Conservation (phyloP, 2,113 vertebrate species). For the Spermophilus dauricus region DNA sequence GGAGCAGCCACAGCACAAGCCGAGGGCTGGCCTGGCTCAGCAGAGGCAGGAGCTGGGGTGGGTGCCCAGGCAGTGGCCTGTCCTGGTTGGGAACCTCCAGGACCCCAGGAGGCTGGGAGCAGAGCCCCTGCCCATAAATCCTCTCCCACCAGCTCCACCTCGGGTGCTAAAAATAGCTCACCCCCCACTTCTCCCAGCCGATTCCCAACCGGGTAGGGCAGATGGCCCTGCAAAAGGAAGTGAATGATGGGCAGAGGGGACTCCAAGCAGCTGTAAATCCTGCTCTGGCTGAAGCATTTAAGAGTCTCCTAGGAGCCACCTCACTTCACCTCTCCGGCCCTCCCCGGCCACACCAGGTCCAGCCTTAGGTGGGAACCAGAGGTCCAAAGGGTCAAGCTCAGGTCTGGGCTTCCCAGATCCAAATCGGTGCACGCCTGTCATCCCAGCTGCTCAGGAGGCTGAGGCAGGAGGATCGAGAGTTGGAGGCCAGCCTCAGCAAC, state of each 20-base stretch:
- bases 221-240: neutral
- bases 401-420: neutral
- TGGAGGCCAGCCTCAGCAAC: neutral
- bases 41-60: neutral
- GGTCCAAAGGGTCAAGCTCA: neutral
- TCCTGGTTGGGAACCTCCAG: neutral
- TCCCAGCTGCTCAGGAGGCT: neutral
- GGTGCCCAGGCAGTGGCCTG: fast-evolving
- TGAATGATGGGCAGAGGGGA: neutral
- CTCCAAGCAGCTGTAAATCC: neutral
- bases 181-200: neutral
- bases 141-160: neutral
- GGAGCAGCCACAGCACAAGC: neutral
- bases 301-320: neutral
- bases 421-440: fast-evolving
- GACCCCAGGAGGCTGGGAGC: neutral
- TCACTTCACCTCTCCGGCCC: neutral
- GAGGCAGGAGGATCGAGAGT: neutral
- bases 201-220: no score
- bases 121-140: no score
- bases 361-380: no score
- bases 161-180: neutral
- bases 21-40: fast-evolving
- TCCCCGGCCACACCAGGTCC: neutral
- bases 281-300: neutral